Conservation (phyloP, 1,140 invertebrate species). For the Polypedilum vanderplanki region DNA sequence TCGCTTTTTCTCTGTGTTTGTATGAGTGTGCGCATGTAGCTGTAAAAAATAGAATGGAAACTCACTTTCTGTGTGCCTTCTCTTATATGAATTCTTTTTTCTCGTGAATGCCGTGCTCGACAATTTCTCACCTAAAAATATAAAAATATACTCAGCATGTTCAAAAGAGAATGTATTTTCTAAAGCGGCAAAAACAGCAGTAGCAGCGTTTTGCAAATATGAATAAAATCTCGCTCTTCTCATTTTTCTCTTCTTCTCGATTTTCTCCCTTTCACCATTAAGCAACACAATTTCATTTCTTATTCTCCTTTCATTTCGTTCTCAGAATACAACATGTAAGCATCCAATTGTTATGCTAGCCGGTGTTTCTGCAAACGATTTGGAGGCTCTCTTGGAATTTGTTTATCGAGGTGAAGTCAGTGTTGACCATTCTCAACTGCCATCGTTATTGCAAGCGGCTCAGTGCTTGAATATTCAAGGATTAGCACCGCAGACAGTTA, state of each 20-base stretch:
- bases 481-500: conserved; percentile 47
- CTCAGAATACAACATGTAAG: conserved; percentile 55
- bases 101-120: neutral
- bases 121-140: conserved; percentile 15
- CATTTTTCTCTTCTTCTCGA: neutral
- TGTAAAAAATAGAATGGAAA: neutral
- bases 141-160: conserved; percentile 15
- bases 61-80: conserved; percentile 2
- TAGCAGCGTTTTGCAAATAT: too few species aligned
- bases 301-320: conserved; percentile 30
- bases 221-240: neutral
- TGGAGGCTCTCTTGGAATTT: conserved; percentile 56
- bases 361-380: conserved; percentile 53
- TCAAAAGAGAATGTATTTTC: conserved; percentile 8
- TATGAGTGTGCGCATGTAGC: conserved; percentile 16
- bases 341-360: conserved; percentile 61
- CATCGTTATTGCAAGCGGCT: conserved; percentile 55
- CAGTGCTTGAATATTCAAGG: conserved; percentile 57
- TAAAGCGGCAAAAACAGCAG: neutral
- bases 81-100: neutral
- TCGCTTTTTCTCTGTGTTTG: neutral
- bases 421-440: conserved; percentile 54
- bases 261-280: neutral
- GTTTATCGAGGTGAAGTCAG: conserved; percentile 58
- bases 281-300: conserved; percentile 13